These are phyloP conservation scores for Tribolium freemani DNA, from an alignment of 2,888 invertebrate species.

Conservation along the genomic window DNA sequence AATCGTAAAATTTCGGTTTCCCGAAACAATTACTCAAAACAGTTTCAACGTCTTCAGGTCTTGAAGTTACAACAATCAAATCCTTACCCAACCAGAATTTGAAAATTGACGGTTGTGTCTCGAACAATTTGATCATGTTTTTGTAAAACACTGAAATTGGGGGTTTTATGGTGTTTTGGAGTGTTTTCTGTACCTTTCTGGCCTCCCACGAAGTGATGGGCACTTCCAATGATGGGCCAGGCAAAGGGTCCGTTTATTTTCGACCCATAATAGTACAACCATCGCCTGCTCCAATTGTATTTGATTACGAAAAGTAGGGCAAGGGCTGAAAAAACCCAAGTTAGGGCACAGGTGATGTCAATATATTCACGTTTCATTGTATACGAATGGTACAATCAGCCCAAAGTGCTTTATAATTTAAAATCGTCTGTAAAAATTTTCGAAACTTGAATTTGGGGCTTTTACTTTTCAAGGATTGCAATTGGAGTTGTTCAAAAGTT, in stretches of 20 bases:
- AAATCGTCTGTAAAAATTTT: neutral
- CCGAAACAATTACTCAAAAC: neutral
- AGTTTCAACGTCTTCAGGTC: conserved; percentile 1
- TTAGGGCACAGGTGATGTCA: neutral
- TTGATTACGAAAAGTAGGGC: neutral
- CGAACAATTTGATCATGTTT: neutral
- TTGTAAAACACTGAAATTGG: neutral
- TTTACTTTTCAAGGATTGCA: neutral
- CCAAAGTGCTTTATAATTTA: neutral
- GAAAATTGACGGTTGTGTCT: neutral
- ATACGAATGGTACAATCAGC: too few relatives aligned
- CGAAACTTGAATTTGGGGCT: neutral
- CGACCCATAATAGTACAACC: neutral
- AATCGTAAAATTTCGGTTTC: neutral
- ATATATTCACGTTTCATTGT: neutral
- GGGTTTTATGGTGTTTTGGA: neutral
- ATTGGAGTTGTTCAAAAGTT: neutral
- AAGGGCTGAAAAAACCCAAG: neutral
- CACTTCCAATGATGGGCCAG: neutral
- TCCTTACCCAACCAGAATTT: conserved; percentile 4
- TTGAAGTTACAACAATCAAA: neutral
- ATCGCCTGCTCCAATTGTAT: neutral
- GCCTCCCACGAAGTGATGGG: neutral
- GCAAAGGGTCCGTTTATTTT: conserved; percentile 5
- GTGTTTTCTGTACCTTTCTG: neutral